These are phyloP conservation scores for Rhagoletis pomonella DNA, from an alignment of 1,140 invertebrate species.

Conservation along the genomic window DNA sequence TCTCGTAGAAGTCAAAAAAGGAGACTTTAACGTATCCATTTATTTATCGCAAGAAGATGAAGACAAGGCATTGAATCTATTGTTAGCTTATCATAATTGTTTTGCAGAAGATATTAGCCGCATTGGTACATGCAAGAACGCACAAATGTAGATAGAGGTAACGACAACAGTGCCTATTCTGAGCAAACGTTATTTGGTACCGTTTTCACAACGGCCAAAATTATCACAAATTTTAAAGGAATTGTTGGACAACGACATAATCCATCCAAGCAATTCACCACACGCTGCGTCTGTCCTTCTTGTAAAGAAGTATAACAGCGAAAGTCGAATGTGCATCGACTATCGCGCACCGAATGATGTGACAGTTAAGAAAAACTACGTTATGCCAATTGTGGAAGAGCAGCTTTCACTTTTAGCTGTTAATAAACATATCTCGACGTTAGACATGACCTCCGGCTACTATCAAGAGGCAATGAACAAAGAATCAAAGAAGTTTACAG, in stretches of 20 bases:
- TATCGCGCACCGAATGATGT: conserved; percentile 63
- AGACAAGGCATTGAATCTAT: neutral
- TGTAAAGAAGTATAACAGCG: conserved; percentile 74
- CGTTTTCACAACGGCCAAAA: conserved; percentile 54
- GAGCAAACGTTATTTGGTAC: conserved; percentile 56
- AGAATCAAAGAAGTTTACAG: conserved; percentile 55
- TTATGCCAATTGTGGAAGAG: no score
- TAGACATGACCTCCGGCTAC: conserved; percentile 75
- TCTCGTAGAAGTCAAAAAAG: neutral
- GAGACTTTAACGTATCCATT: neutral
- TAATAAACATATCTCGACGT: conserved; percentile 69
- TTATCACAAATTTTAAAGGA: conserved; percentile 56
- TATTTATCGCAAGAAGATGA: conserved; percentile 14
- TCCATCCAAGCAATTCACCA: conserved; percentile 68
- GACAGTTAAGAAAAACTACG: no score
- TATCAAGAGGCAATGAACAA: conserved; percentile 72
- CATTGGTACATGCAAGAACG: conserved; percentile 36
- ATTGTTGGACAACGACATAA: conserved; percentile 69
- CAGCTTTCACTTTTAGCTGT: conserved; percentile 56
- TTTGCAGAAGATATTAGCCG: conserved; percentile 40
- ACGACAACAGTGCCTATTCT: conserved; percentile 54
- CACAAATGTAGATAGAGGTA: conserved; percentile 53
- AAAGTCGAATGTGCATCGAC: conserved; percentile 62
- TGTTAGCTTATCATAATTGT: neutral
- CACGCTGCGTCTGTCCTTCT: conserved; percentile 69